Evolutionary conservation across 2,888 invertebrate species (phyloP).

Genomic region (Elegia similella): DNA sequence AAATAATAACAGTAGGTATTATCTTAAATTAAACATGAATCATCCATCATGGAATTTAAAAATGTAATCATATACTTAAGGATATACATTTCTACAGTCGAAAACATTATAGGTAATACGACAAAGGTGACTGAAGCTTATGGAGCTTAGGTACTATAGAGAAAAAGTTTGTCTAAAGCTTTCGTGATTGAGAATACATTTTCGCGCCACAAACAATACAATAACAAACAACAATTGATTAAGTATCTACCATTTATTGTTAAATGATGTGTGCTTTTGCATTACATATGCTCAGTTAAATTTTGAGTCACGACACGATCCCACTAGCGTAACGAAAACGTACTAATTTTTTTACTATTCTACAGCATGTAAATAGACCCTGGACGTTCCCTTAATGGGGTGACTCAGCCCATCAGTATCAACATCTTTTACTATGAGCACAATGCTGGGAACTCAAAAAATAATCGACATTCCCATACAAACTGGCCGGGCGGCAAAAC

Average conservation of each 20-base stretch:
- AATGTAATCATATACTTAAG: no score
- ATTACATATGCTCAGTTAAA: conserved; percentile 18
- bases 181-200: background rate
- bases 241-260: conserved; percentile 33
- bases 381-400: no score
- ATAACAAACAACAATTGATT: conserved; percentile 38
- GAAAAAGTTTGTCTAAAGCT: background rate
- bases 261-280: conserved; percentile 30
- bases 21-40: no score
- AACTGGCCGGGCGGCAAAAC: no score
- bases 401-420: no score
- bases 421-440: no score
- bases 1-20: no score
- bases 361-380: no score
- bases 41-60: no score
- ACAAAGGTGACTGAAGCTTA: background rate
- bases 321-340: conserved; percentile 18
- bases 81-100: background rate
- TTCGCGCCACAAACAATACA: conserved; percentile 24
- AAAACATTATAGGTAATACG: background rate
- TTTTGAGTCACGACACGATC: conserved; percentile 10
- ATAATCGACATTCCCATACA: no score
- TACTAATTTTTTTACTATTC: background rate
- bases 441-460: no score
- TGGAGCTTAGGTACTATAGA: background rate